Conservation (phyloP, 2,797 vertebrate species). For the Emys orbicularis region DNA sequence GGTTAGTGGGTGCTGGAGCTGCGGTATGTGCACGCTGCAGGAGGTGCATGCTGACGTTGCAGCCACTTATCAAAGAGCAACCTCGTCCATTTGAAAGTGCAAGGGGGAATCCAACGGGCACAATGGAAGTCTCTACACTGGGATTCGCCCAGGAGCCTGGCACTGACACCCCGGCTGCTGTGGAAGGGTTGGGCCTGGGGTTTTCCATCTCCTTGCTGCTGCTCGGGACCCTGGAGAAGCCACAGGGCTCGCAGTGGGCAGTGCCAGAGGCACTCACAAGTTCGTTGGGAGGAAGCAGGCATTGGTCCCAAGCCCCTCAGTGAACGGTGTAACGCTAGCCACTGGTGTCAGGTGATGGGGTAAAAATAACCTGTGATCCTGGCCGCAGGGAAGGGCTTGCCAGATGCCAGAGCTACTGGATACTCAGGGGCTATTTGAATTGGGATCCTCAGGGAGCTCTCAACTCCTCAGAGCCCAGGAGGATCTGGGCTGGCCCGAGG, state of each 20-base stretch:
- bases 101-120: rapidly evolving
- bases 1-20: background rate
- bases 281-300: rapidly evolving
- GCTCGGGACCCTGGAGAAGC: rapidly evolving
- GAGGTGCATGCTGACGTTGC: background rate
- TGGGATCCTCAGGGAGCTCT: background rate
- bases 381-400: slow-evolving; percentile 23
- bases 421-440: background rate
- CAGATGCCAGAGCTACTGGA: slow-evolving; percentile 23
- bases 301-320: background rate
- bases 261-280: background rate
- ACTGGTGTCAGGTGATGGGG: slow-evolving; percentile 84
- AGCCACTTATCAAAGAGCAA: background rate
- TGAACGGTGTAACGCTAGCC: slow-evolving; percentile 30
- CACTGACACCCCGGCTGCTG: background rate
- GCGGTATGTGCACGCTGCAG: rapidly evolving
- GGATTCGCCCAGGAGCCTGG: background rate
- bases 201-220: background rate
- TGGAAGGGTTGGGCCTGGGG: background rate
- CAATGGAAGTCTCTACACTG: background rate
- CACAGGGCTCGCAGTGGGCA: rapidly evolving
- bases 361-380: slow-evolving; percentile 69
- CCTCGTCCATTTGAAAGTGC: background rate
- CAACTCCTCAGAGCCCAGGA: background rate
- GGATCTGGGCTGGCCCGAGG: background rate